phyloP scores from a whole-genome alignment of 1,140 invertebrate species.

The Caenorhabditis briggsae region DNA sequence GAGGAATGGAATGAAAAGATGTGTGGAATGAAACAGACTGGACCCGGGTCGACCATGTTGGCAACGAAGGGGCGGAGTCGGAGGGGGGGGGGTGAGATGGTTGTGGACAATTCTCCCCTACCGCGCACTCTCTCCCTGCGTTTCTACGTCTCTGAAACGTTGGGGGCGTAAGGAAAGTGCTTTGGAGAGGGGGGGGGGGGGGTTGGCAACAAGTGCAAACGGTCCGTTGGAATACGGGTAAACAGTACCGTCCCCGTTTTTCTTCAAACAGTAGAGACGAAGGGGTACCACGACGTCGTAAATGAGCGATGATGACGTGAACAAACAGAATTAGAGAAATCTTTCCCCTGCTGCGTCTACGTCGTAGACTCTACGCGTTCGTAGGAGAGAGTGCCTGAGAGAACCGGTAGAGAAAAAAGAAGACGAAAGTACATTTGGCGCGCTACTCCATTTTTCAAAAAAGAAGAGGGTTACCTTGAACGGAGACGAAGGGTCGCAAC shows the following conservation, averaged over 20 bases:
- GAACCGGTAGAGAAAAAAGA: constrained; percentile 36
- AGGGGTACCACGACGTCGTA: neutral
- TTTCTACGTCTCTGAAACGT: constrained; percentile 2
- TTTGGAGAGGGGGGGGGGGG: no score
- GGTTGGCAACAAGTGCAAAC: constrained; percentile 39
- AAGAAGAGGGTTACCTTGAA: constrained; percentile 54
- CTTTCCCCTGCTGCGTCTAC: constrained; percentile 18
- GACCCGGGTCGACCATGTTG: constrained; percentile 15
- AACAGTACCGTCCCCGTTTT: constrained; percentile 4
- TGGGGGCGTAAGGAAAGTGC: neutral
- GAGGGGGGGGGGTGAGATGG: neutral
- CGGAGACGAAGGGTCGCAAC: constrained; percentile 30
- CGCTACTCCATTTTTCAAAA: neutral
- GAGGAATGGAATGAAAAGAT: neutral
- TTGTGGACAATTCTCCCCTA: neutral
- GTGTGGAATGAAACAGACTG: neutral
- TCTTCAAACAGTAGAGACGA: neutral
- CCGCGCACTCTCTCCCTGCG: neutral
- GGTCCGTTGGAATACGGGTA: neutral
- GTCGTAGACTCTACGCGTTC: neutral
- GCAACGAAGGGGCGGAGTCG: neutral
- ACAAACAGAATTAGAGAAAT: neutral
- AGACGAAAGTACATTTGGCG: constrained; percentile 45
- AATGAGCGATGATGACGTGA: constrained; percentile 46
- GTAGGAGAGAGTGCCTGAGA: neutral